Evolutionary conservation across 2,113 vertebrate genomes (phyloP), one percentile per base, ranked within the genome.

Genomic region (Elaphurus davidianus): DNA sequence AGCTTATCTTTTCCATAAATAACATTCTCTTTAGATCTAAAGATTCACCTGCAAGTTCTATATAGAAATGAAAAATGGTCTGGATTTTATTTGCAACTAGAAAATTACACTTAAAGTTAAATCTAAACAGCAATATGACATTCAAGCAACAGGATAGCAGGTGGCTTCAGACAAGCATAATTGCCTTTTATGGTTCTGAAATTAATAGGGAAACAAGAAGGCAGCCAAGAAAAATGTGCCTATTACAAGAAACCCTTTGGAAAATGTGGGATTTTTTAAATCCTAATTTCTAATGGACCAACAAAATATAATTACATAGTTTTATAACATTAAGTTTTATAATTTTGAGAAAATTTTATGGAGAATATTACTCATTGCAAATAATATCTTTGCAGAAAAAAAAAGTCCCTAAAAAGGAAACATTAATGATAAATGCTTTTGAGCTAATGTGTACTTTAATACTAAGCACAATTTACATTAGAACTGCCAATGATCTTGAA

Each of bases 51-150:
- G 25, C 4, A 60, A 43, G 21, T 84, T 96, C 50, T 81, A 14
- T 3, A 40, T 95, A 40, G 57, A n/a, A 88, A 89, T 50, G 36
- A 67, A 94, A 92, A 84, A 74, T 27, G 16, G 14, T 52, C 52
- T 64, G 11, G 30, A 8, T 86, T 93, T 30, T 59, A 14, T 96
- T 89, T 93, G 47, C 9, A 79, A 74, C 27, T 93, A 60, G 47
- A 90, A 95, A 96, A 97, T 97, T 87, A 47, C 40, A 82, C 47
- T 85, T 87, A 89, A 30, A 83, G 13, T 45, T 91, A 47, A 93
- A 43, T 93, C 62, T 87, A 97, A 97, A 87, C 16, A 95, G 79
- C 96, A 98, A 92, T 90, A n/a, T 33, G n/a, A 97, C 87, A 97
- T 92, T 95, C 93, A 97, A 87, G 84, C 13, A 94, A 50, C 30